Evolutionary conservation across 2,113 vertebrate species (phyloP).

Genomic region (Rhinopithecus roxellana): DNA sequence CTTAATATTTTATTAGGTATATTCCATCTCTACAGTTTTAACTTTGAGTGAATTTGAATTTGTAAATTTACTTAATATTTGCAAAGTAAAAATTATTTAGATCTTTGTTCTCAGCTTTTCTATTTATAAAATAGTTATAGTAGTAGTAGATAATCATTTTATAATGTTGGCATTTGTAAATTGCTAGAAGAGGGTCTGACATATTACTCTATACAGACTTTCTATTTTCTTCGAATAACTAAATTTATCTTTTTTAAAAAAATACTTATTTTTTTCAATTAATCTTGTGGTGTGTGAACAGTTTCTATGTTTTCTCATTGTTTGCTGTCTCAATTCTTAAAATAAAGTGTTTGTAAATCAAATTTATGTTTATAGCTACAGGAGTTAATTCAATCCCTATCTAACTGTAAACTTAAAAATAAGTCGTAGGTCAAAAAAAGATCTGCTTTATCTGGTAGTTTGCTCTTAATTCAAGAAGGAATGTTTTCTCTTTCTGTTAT

Average conservation of each 20-base stretch:
- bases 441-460: neutral
- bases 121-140: neutral
- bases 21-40: neutral
- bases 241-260: neutral
- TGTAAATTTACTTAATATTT: neutral
- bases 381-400: neutral
- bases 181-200: neutral
- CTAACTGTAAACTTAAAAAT: neutral
- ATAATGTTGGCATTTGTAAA: neutral
- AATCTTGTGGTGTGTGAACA: neutral
- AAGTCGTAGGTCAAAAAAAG: neutral
- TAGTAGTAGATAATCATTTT: neutral
- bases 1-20: neutral
- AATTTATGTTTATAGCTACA: neutral
- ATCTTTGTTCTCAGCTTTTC: neutral
- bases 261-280: neutral
- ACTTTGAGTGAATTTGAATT: neutral
- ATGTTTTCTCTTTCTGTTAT: neutral
- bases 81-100: neutral
- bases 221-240: neutral
- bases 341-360: neutral
- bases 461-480: constrained; percentile 2
- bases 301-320: neutral
- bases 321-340: neutral
- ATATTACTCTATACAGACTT: neutral